Evolutionary conservation across 2,888 invertebrate genomes (phyloP), one percentile per base, ranked within the genome.

Genomic region (Heliconius charithonia): DNA sequence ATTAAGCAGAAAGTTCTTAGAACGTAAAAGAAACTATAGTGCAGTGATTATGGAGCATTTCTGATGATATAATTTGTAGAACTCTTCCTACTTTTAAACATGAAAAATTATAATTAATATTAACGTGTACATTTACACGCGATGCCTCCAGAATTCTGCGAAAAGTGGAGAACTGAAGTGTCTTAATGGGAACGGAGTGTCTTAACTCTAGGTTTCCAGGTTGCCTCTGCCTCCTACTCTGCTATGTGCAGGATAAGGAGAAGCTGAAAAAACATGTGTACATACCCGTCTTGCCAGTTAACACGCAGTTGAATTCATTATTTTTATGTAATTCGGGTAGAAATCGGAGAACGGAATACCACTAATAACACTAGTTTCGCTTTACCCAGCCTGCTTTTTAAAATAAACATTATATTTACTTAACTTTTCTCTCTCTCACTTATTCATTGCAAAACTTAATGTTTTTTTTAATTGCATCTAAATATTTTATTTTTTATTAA

Each of bases 1-100:
- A 78, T 62, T 62, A 45, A 51, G 65, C 41, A 62, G 37, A 59
- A 71, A 45, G 56, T 74, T 74, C 25, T 69, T 25, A 25, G 51
- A 72, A 51, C 77, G 37, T 41, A 27, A 59, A 63, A 13, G 63
- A 72, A 65, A 51, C 37, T 56, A 22, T 59, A 63, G n/a, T 67
- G 59, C 22, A 37, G 13, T 32, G 10, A 10, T 75, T 29, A 29
- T 16, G 3, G 29, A 51, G 62, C 37, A 45, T 41, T 27, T 41
- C 19, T 74, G 3, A 45, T 27, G 73, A 63, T 12, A 56, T 71
- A 12, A 22, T 51, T 56, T 56, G 51, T 71, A 13, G 22, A 4
- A 27, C 29, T 59, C 4, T 71, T 19, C 12, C 9, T 25, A 16
- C 4, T 25, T 69, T 59, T n/a, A n/a, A n/a, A 12, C 7, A 12